Base-by-base conservation (phyloP, 2,113 vertebrate genomes). In the Thryonomys swinderianus region DNA sequence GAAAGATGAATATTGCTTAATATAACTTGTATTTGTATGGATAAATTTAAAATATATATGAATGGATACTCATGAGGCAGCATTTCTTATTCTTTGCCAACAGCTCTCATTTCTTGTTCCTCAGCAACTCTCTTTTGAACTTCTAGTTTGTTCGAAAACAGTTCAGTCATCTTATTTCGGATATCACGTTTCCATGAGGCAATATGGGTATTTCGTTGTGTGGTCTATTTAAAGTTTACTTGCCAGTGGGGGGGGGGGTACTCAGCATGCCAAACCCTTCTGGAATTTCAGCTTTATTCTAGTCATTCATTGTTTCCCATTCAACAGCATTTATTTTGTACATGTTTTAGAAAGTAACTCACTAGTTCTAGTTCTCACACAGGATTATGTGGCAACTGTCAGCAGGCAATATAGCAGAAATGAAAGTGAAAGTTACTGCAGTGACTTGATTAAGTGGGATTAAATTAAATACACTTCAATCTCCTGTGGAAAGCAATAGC, bases 401-500 rank as follows among this genome's bases (percentile, higher is more conserved):
- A 92, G 7, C 37, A 48, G 25, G 14, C 20, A 27, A 27, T 42
- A 48, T 0, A 71, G 71, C 61, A 40, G 64, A 34, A 69, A 62
- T 30, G 61, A 88, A 93, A 88, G 23, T 30, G 37, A 64, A 88
- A 25, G 37, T 37, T 71, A 85, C 53, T 76, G 85, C 34, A 13
- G 74, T 59, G 34, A n/a, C 67, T 76, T 76, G 30, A 11, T 69
- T 91, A 85, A 81, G 18, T 57, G 25, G n/a, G 53, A 88, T 51
- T 90, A 92, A 81, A 78, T 89, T 76, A 90, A 90, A 17, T 27
- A 78, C 45, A 61, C n/a, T 83, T 84, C 71, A 71, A 0, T 61
- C 82, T 90, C 16, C 51, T 4, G 1, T 51, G n/a, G 18, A 80
- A 32, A 83, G 8, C 71, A 34, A 55, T n/a, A 76, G 32, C 27